Base-by-base conservation (phyloP, 2,113 vertebrate species). In the Archocentrus centrarchus region DNA sequence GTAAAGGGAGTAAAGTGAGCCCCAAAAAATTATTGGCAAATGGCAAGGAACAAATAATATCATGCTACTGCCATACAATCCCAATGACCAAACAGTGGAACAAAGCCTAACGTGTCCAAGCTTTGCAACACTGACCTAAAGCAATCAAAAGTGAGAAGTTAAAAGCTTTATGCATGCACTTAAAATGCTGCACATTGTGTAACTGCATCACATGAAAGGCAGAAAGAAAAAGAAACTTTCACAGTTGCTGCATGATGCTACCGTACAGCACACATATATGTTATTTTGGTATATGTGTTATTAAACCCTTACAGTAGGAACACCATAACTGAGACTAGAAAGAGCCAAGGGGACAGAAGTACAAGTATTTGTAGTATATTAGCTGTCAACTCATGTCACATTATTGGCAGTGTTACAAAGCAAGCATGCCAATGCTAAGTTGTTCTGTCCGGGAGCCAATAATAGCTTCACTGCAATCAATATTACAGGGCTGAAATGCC, bases 341-440 rank as follows among this genome's bases (percentile, higher is more conserved):
- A 44, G 18, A 89, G 85, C 59, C 73, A 84, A 39, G 70, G 20
- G 64, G 59, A 78, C 70, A 32, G 3, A 78, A 63, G 78, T 78
- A 79, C 63, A 78, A 50, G n/a, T 47, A 86, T 70, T 86, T 82
- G 70, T 62, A 70, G 32, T 78, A 59, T 83, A 84, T 80, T 90
- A 89, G 85, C 77, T 78, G 63, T 88, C 73, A 86, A 73, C 20
- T 60, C 9, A 14, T 83, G 79, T 41, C 70, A 90, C 66, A 77
- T 89, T 76, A 82, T 78, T 91, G 88, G 77, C 86, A 75, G 7
- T 37, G 66, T 77, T 70, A 80, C 37, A 82, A 17, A 73, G 62
- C 20, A 53, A 55, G 66, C 62, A 77, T 61, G 83, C 81, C 86
- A 92, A 66, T 35, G 57, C 8, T 73, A 30, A 64, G 39, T 32